phyloP scores from a whole-genome alignment of 1,140 invertebrate species.

The Micrasema minimum region DNA sequence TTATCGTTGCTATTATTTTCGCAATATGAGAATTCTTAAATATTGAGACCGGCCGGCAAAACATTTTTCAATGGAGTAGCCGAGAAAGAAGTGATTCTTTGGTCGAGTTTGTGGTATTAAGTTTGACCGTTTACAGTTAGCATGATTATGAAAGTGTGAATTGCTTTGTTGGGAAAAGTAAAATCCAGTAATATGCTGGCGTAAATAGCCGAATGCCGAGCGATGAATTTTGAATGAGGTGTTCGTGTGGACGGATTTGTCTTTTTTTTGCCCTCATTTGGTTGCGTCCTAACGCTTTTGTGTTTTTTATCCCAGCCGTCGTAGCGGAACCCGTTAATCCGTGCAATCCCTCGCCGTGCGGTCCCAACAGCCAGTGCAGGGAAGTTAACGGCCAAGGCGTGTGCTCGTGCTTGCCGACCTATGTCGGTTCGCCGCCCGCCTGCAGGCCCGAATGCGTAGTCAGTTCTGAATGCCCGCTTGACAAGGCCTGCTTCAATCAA shows the following conservation, averaged over 20 bases:
- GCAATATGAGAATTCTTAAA: no score
- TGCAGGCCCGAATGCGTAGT: conserved; percentile 74
- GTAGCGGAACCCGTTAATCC: conserved; percentile 63
- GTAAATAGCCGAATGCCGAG: background rate
- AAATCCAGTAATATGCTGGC: background rate
- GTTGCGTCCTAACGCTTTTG: background rate
- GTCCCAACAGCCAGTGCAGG: conserved; percentile 74
- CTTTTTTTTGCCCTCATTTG: background rate
- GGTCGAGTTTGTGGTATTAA: no score
- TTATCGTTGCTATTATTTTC: no score
- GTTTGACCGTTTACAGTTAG: no score
- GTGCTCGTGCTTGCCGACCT: conserved; percentile 74
- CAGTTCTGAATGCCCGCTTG: conserved; percentile 73
- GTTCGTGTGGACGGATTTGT: background rate
- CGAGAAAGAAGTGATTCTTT: no score
- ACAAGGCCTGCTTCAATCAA: conserved; percentile 73
- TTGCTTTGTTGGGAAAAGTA: no score
- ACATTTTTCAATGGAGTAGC: no score
- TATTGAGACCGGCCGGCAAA: no score
- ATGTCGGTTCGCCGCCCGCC: conserved; percentile 71
- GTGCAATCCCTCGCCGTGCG: conserved; percentile 74
- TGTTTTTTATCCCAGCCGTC: conserved; percentile 55
- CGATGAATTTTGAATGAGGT: background rate
- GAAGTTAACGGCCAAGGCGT: conserved; percentile 69
- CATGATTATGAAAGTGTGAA: no score